These are phyloP conservation scores for Ornithoptera priamus DNA, from an alignment of 2,888 invertebrate species.

Conservation along the genomic window DNA sequence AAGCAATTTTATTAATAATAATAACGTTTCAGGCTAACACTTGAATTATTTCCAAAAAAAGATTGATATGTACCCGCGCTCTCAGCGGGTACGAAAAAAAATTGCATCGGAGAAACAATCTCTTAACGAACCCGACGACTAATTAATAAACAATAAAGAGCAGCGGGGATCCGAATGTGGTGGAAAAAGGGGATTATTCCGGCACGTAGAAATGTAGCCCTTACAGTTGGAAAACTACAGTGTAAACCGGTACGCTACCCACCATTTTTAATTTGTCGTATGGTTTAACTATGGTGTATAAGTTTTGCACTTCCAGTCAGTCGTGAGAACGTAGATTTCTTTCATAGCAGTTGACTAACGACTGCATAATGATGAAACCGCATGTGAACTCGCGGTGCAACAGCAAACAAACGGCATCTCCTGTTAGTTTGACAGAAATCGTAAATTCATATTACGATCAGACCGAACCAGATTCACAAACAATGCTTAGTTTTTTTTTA, in stretches of 20 bases:
- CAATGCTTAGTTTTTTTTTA: conserved; percentile 25
- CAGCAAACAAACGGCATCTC: conserved; percentile 29
- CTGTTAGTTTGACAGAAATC: conserved; percentile 26
- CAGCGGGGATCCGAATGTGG: conserved; percentile 52
- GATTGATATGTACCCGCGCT: conserved; percentile 5
- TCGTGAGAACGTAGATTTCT: conserved; percentile 26
- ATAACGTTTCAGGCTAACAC: conserved; percentile 7
- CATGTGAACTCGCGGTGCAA: conserved; percentile 48
- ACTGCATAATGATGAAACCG: conserved; percentile 45
- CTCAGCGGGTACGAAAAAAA: conserved; percentile 28
- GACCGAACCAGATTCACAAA: conserved; percentile 11
- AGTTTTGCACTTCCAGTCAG: conserved; percentile 13
- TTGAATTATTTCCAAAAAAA: conserved; percentile 21
- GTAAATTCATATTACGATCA: conserved; percentile 15
- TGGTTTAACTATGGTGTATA: conserved; percentile 9
- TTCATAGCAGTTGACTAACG: conserved; percentile 52
- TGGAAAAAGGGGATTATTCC: conserved; percentile 66
- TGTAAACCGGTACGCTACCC: background rate
- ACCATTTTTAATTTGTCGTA: background rate
- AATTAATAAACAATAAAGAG: conserved; percentile 43
- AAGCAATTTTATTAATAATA: conserved; percentile 18
- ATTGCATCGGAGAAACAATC: conserved; percentile 39
- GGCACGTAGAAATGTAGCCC: conserved; percentile 32
- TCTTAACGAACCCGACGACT: conserved; percentile 52
- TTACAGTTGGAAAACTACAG: background rate